A percentile compares a stretch with the other conserved stretches of the same genome.
These are phyloP conservation scores for Physella acuta DNA, from an alignment of 1,140 invertebrate species.

Conservation along the genomic window DNA sequence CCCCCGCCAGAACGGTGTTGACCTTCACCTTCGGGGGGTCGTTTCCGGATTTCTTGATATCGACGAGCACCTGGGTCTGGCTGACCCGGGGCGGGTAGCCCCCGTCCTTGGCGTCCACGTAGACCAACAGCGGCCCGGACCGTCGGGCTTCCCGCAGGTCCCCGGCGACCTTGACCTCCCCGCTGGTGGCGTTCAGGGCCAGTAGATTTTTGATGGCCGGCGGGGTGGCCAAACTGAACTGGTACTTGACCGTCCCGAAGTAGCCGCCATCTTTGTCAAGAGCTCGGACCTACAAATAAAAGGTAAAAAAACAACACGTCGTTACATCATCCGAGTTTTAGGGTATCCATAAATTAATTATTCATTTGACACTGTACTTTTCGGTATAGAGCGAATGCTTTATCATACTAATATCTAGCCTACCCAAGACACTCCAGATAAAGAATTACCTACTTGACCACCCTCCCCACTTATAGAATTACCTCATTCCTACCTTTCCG, in stretches of 20 bases:
- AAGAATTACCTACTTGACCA: too few relatives aligned
- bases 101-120: conserved; percentile 89
- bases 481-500: too few relatives aligned
- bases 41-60: conserved; percentile 39
- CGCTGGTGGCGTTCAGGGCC: conserved; percentile 38
- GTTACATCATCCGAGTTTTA: too few relatives aligned
- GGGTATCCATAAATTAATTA: too few relatives aligned
- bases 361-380: too few relatives aligned
- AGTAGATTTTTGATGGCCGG: conserved; percentile 33
- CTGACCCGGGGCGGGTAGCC: conserved; percentile 86
- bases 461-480: too few relatives aligned
- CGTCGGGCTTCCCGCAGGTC: not conserved
- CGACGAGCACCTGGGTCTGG: conserved; percentile 89
- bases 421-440: too few relatives aligned
- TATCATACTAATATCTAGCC: too few relatives aligned
- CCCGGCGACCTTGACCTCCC: conserved; percentile 35
- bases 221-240: conserved; percentile 63
- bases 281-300: conserved; percentile 67
- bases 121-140: conserved; percentile 64
- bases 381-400: too few relatives aligned
- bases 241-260: conserved; percentile 77
- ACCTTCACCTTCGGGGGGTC: conserved; percentile 68
- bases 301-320: too few relatives aligned
- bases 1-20: conserved; percentile 32
- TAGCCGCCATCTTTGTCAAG: conserved; percentile 79